Conservation (phyloP, 2,797 vertebrate species). For the Sebastes umbrosus region DNA sequence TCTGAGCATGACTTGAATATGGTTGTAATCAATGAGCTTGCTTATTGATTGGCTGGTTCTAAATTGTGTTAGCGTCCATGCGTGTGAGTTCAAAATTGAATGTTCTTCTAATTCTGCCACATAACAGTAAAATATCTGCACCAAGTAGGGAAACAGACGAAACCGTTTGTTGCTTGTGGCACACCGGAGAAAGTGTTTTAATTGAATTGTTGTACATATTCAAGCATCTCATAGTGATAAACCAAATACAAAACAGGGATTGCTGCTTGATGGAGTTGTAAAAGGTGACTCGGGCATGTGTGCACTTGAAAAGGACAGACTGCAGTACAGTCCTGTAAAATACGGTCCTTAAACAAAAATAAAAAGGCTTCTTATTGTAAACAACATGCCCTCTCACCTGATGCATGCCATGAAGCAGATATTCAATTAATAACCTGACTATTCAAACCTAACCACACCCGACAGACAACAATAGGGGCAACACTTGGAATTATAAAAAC, state of each 20-base stretch:
- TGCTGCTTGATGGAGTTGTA: constrained; percentile 64
- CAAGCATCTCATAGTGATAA: constrained; percentile 77
- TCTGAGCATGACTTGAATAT: constrained; percentile 81
- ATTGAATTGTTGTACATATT: constrained; percentile 65
- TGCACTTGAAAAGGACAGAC: constrained; percentile 53
- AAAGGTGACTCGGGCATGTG: constrained; percentile 66
- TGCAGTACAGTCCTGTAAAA: constrained; percentile 47
- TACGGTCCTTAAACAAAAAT: constrained; percentile 33
- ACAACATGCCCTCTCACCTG: constrained; percentile 58
- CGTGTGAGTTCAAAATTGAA: constrained; percentile 12
- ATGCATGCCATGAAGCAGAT: constrained; percentile 63
- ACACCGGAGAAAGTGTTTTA: not conserved
- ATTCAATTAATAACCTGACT: constrained; percentile 33
- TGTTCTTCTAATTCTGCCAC: not conserved
- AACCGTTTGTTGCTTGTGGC: constrained; percentile 29
- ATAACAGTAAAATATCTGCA: constrained; percentile 5
- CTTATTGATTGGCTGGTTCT: constrained; percentile 41
- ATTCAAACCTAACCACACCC: constrained; percentile 73
- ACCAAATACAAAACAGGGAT: constrained; percentile 30
- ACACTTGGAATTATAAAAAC: constrained; percentile 4
- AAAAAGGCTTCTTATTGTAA: not conserved
- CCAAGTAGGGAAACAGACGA: not conserved
- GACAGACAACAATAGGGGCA: constrained; percentile 44
- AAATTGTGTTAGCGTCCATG: constrained; percentile 27
- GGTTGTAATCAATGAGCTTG: constrained; percentile 37